These are phyloP conservation scores for Drosophila nikananu DNA, from an alignment of 1,140 invertebrate genomes.

Conservation along the genomic window DNA sequence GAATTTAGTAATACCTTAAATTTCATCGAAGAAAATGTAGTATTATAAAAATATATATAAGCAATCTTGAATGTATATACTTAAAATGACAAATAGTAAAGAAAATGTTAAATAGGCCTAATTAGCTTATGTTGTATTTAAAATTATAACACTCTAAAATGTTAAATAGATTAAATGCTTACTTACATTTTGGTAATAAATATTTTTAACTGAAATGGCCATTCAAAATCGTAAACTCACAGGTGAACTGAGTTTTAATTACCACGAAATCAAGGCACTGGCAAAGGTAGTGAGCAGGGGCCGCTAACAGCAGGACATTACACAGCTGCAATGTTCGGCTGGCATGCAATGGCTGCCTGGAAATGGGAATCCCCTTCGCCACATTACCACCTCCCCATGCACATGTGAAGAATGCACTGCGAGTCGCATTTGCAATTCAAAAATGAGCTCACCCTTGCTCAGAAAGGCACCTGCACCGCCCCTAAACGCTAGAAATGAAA, in stretches of 20 bases:
- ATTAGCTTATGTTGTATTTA: too few species aligned
- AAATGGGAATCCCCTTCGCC: constrained; percentile 6
- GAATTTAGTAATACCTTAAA: background rate
- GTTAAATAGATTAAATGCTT: background rate
- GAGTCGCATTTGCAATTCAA: constrained; percentile 50
- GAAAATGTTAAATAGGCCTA: too few species aligned
- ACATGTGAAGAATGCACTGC: constrained; percentile 54
- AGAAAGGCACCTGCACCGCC: constrained; percentile 2
- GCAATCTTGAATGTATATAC: background rate
- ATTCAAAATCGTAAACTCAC: background rate
- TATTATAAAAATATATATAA: background rate
- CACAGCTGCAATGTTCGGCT: constrained; percentile 30
- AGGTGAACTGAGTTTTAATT: constrained; percentile 35
- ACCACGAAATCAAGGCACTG: constrained; percentile 17
- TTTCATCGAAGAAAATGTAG: too few species aligned
- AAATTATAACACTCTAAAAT: too few species aligned
- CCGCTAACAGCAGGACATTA: constrained; percentile 59
- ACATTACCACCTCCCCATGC: background rate
- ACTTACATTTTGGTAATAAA: background rate
- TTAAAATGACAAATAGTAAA: background rate
- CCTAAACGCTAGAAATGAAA: constrained; percentile 55
- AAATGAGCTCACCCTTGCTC: constrained; percentile 12
- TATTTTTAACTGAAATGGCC: background rate
- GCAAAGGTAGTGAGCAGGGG: constrained; percentile 1
- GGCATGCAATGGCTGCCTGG: constrained; percentile 37